Base-by-base conservation (phyloP, 2,113 vertebrate genomes). In the Gobiocypris rarus region DNA sequence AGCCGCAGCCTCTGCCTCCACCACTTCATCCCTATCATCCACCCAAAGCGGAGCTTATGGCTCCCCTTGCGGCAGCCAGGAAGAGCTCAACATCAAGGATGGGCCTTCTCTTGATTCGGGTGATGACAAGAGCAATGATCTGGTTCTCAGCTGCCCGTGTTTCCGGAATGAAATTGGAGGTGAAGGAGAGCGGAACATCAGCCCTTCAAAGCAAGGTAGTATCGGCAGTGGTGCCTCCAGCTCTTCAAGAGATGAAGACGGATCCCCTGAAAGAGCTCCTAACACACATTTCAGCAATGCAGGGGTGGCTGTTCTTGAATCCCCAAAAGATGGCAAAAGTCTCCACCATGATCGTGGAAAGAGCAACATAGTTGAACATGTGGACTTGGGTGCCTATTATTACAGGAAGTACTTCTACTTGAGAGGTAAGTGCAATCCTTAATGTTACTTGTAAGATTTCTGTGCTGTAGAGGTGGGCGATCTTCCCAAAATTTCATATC, bases 101-200 rank as follows among this genome's bases (percentile, higher is more conserved):
- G 93, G 91, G 90, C 96, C 97, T 9, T 93, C 95, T 75, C 92
- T 98, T 91, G 98, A 99, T 91, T 96, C 97, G 22, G 98, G 98
- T 4, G 98, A 99, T 0, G 98, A 99, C 90, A 99, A 98, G 92
- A 98, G 96, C 94, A 99, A 99, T 38, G 98, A 99, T 13, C 95
- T 99, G 54, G 96, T 99, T 54, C 94, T 99, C 90, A 98, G 96
- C 91, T 99, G 98, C 82, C 98, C 98, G 0, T 99, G 98, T 91
- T 99, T 99, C 91, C 96, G 98, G 84, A 99, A 99, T 45, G 98
- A 99, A 91, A 97, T 98, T 14, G 98, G 98, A 2, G 98, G 98
- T 67, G 98, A 99, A 90, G 95, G 96, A 0, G 97, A 99, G 83
- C 95, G 97, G 88, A 97, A 96, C 86, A 97, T 99, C 88, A 96